Percentiles rank a stretch among this genome's conserved stretches.
phyloP scores from a whole-genome alignment of 2,113 vertebrate genomes.

The Dendropsophus ebraccatus region DNA sequence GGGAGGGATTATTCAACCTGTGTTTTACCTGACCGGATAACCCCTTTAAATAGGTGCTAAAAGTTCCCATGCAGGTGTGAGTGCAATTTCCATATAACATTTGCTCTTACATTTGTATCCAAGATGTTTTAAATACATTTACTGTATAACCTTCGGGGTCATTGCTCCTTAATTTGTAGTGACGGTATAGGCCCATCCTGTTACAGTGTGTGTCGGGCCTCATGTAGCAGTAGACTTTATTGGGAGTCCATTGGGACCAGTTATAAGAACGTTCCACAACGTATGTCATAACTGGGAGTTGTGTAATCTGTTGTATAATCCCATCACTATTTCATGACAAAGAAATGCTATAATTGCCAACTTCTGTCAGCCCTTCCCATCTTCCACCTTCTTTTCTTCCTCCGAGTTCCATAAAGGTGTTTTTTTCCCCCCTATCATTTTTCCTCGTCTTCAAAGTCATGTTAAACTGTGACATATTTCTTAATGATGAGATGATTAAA shows the following conservation, averaged over 20 bases:
- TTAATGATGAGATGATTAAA: constrained; percentile 40
- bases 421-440: constrained; percentile 11
- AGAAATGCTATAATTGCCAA: background rate
- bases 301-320: background rate
- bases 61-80: background rate
- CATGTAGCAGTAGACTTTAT: too few relatives aligned
- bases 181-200: too few relatives aligned
- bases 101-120: too few relatives aligned
- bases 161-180: too few relatives aligned
- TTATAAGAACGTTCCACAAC: background rate
- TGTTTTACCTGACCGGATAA: too few relatives aligned
- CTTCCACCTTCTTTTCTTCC: background rate
- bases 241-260: background rate
- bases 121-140: too few relatives aligned
- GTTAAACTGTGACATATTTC: constrained; percentile 38
- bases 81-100: too few relatives aligned
- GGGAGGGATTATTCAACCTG: too few relatives aligned
- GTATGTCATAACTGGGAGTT: background rate
- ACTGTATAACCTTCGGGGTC: too few relatives aligned
- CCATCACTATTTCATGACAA: background rate
- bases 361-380: background rate
- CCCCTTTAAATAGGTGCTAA: background rate
- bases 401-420: background rate
- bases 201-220: too few relatives aligned
- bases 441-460: constrained; percentile 29